Conservation (phyloP, 2,797 vertebrate species). For the Botia kubotai region DNA sequence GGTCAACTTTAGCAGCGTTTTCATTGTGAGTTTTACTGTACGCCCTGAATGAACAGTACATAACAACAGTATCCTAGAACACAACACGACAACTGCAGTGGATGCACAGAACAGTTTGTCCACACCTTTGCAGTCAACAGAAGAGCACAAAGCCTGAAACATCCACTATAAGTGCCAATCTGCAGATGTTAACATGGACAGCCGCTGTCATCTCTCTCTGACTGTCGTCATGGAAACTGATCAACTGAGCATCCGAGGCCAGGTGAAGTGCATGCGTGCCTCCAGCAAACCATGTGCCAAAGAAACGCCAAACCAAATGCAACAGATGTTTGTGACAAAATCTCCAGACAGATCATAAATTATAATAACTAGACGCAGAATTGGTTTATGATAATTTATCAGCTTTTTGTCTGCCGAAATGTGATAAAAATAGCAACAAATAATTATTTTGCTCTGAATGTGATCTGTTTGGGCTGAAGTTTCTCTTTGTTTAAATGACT, state of each 20-base stretch:
- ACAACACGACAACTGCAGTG: not conserved
- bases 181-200: constrained; percentile 72
- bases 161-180: constrained; percentile 74
- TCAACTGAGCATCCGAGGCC: constrained; percentile 63
- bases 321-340: constrained; percentile 45
- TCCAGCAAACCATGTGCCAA: constrained; percentile 66
- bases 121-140: constrained; percentile 18
- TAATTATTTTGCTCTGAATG: not conserved
- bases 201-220: constrained; percentile 80
- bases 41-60: not conserved
- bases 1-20: constrained; percentile 1
- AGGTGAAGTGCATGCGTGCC: constrained; percentile 82
- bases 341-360: constrained; percentile 1
- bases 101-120: not conserved
- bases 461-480: not conserved
- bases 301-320: constrained; percentile 30
- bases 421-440: not conserved
- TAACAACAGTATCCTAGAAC: not conserved
- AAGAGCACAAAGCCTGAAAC: constrained; percentile 67
- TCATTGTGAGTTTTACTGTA: not conserved
- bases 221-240: constrained; percentile 81
- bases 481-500: not conserved
- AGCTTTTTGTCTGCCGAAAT: not conserved
- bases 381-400: constrained; percentile 2
- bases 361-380: not conserved